Evolutionary conservation across 2,888 invertebrate genomes (phyloP).

Genomic region (Stegana nigrithorax): DNA sequence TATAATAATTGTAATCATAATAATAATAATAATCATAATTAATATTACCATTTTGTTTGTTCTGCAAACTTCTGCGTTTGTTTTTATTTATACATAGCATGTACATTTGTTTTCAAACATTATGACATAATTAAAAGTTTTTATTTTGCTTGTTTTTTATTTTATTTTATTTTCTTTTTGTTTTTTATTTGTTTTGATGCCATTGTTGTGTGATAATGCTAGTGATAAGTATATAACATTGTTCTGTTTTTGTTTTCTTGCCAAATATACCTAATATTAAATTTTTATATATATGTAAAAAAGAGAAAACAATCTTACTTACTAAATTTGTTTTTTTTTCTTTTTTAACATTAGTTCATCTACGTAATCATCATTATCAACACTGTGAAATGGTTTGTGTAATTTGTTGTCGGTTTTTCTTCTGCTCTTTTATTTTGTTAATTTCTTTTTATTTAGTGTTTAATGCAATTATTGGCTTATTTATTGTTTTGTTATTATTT

Average conservation of each 20-base stretch:
- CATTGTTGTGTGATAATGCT: slow-evolving; percentile 23
- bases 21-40: slow-evolving; percentile 4
- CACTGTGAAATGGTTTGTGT: background rate
- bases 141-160: too few relatives aligned
- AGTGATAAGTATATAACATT: slow-evolving; percentile 32
- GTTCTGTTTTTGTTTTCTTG: background rate
- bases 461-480: background rate
- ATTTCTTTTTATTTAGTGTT: background rate
- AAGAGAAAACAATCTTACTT: slow-evolving; percentile 14
- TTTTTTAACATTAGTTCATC: slow-evolving; percentile 6
- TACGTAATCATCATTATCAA: background rate
- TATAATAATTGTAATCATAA: background rate
- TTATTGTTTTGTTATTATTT: slow-evolving; percentile 24
- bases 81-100: background rate
- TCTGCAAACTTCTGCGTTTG: too few relatives aligned
- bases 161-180: slow-evolving; percentile 29
- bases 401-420: background rate
- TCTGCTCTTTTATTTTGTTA: background rate
- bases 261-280: too few relatives aligned
- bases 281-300: slow-evolving; percentile 22
- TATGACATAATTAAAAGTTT: background rate
- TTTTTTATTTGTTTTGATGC: slow-evolving; percentile 16
- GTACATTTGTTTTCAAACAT: background rate
- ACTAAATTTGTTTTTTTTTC: slow-evolving; percentile 4
- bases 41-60: slow-evolving; percentile 27